phyloP scores from a whole-genome alignment of 2,888 invertebrate species.

The Neoscelio sp. region DNA sequence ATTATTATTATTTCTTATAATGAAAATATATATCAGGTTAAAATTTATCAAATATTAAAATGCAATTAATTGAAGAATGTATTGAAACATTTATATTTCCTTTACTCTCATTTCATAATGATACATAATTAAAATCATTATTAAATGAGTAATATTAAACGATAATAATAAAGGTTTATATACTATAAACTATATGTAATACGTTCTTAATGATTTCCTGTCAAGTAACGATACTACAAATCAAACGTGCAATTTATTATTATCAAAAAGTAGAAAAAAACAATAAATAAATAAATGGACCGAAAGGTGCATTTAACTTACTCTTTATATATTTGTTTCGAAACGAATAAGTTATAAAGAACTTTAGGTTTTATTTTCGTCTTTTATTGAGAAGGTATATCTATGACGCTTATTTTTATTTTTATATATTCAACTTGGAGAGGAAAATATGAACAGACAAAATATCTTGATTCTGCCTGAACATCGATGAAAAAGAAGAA shows the following conservation, averaged over 20 bases:
- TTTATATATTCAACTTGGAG: constrained; percentile 37
- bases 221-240: no score
- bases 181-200: no score
- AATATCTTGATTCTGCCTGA: constrained; percentile 36
- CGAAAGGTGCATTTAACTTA: background rate
- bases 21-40: no score
- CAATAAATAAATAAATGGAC: background rate
- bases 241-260: no score
- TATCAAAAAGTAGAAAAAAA: background rate
- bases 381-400: constrained; percentile 32
- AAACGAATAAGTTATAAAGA: constrained; percentile 33
- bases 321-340: constrained; percentile 14
- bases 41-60: no score
- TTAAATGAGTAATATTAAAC: no score
- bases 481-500: constrained; percentile 42
- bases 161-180: no score
- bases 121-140: no score
- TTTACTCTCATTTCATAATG: no score
- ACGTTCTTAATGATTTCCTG: no score
- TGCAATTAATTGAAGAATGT: background rate
- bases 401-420: constrained; percentile 32
- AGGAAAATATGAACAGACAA: constrained; percentile 40
- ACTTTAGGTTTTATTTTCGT: constrained; percentile 33
- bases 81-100: no score
- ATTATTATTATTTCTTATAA: no score